Conservation (phyloP, 2,888 invertebrate genomes). For the Eurois occulta region DNA sequence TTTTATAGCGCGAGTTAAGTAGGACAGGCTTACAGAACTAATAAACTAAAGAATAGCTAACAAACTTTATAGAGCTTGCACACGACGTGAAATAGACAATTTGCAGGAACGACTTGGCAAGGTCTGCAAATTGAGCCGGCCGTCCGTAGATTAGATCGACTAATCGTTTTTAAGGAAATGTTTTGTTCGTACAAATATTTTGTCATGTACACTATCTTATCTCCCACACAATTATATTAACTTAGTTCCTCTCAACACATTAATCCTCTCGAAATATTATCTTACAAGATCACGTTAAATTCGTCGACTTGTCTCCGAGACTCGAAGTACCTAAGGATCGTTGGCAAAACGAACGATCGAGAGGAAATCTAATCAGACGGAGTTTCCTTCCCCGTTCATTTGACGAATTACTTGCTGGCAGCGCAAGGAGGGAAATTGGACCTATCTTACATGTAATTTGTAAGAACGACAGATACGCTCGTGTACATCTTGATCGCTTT, state of each 20-base stretch:
- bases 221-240: neutral
- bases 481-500: conserved; percentile 22
- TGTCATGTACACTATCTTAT: neutral
- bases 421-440: conserved; percentile 32
- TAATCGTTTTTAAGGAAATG: neutral
- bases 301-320: conserved; percentile 19
- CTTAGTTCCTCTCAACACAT: conserved; percentile 9
- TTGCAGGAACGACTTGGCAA: conserved; percentile 41
- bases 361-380: conserved; percentile 58
- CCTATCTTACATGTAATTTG: conserved; percentile 41
- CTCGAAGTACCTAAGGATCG: conserved; percentile 32
- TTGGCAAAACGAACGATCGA: conserved; percentile 46
- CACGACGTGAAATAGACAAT: conserved; percentile 33
- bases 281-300: conserved; percentile 29
- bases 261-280: conserved; percentile 15
- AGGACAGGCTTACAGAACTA: conserved; percentile 7
- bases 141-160: neutral
- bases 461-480: conserved; percentile 30
- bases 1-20: conserved; percentile 15
- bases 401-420: conserved; percentile 50
- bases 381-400: conserved; percentile 42
- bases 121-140: conserved; percentile 27
- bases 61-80: conserved; percentile 25
- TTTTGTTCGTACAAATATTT: neutral
- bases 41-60: too few relatives aligned